A percentile compares a stretch with the other conserved stretches of the same genome.
Conservation (phyloP, 2,113 vertebrate genomes). For the Podocnemis expansa region DNA sequence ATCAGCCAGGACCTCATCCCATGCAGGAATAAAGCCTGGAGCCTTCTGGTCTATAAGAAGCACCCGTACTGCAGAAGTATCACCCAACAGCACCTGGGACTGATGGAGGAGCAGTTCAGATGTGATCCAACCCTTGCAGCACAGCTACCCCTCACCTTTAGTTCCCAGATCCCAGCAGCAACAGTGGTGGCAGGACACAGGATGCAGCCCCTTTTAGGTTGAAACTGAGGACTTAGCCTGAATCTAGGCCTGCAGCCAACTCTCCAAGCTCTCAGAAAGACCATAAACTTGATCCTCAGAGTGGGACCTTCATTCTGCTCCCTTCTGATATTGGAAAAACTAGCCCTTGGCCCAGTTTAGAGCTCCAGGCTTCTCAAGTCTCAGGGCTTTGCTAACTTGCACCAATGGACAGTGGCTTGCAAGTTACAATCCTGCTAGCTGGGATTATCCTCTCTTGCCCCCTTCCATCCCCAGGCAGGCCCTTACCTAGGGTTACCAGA, state of each 20-base stretch:
- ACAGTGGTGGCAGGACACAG: not conserved
- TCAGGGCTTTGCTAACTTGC: not conserved
- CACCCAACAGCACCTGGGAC: too few species aligned
- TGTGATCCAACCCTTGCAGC: not conserved
- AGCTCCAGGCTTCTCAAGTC: too few species aligned
- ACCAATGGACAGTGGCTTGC: not conserved
- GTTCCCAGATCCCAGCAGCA: too few species aligned
- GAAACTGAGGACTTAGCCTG: not conserved
- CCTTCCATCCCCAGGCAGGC: not conserved
- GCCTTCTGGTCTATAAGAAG: too few species aligned
- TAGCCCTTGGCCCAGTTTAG: not conserved
- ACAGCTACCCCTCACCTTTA: too few species aligned
- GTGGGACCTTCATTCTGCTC: not conserved
- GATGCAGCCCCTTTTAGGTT: not conserved
- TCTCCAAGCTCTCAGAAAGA: not conserved
- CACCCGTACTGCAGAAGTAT: too few species aligned
- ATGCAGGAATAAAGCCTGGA: too few species aligned
- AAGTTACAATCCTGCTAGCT: not conserved
- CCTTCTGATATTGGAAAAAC: not conserved
- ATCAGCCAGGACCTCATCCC: too few species aligned
- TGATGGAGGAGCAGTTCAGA: not conserved
- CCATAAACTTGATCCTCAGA: not conserved
- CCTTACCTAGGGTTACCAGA: not conserved
- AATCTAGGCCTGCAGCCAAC: not conserved
- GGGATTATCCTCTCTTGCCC: too few species aligned